Conservation (phyloP, 2,888 invertebrate species). For the Lithophane semibrunnea region DNA sequence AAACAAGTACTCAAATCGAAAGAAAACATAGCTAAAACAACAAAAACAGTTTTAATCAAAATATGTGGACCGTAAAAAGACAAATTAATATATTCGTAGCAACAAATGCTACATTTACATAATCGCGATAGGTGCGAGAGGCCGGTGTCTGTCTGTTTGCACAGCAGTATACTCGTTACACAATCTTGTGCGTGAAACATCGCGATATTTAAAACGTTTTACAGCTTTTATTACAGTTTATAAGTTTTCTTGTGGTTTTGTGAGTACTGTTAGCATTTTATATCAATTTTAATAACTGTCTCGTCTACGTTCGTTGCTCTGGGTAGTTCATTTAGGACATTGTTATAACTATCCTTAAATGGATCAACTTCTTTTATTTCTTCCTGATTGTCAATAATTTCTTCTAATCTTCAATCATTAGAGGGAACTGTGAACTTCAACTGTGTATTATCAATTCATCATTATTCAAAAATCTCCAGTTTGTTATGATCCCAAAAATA, state of each 20-base stretch:
- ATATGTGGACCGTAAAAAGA: conserved; percentile 50
- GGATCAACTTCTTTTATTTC: not conserved
- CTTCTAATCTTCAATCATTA: not conserved
- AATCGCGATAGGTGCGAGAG: conserved; percentile 55
- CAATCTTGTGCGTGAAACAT: conserved; percentile 57
- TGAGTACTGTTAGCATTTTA: not conserved
- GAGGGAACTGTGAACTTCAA: not conserved
- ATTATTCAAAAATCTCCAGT: conserved; percentile 18
- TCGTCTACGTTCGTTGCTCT: not conserved
- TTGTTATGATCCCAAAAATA: conserved; percentile 23
- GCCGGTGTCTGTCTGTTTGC: conserved; percentile 60
- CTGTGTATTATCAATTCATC: not conserved
- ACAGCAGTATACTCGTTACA: conserved; percentile 61
- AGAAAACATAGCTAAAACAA: conserved; percentile 27
- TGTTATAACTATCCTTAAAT: not conserved
- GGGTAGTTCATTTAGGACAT: not conserved
- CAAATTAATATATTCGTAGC: conserved; percentile 57
- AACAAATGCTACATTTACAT: conserved; percentile 58
- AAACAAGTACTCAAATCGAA: not conserved
- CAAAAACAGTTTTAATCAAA: conserved; percentile 43
- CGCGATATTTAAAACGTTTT: conserved; percentile 42
- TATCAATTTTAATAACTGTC: not conserved
- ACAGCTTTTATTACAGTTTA: conserved; percentile 40
- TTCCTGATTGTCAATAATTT: not conserved
- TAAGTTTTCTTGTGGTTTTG: conserved; percentile 16